Evolutionary conservation across 2,113 vertebrate species (phyloP), one percentile per base, ranked within the genome.

Genomic region (Xenopus laevis): DNA sequence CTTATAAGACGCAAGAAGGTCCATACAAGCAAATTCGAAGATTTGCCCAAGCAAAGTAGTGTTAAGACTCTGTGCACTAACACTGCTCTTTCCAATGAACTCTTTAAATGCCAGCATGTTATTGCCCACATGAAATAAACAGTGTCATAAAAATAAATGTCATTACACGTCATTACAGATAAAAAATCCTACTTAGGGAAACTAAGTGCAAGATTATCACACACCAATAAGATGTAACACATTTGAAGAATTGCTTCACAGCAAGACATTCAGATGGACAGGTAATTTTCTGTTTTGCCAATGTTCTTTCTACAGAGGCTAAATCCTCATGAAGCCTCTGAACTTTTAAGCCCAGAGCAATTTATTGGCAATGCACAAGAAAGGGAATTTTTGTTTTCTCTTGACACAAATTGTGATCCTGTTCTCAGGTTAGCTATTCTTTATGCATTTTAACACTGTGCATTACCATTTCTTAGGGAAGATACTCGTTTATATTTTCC

Each of bases 21-120:
- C 94, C 82, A 89, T 81, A 33, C 20, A 58, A 67, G 82, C 90
- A 87, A 93, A 94, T 67, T 86, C 83, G 16, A 92, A 91, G 16
- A 94, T 85, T 67, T 80, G 78, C 47, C 81, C 67, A 20, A 85
- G 80, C 0, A 78, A 47, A 17, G 2, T 4, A 0, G 81, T 70
- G 16, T 81, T 79, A 40, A 92, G 70, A 20, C 71, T 53, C 6
- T 79, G 78, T 15, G 71, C 82, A 68, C 82, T 82, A 68, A 83
- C 44, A 46, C 61, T 78, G 52, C 83, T 85, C 72, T 77, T 83
- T 74, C 87, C 88, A 65, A 83, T 84, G 81, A 93, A 83, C 11
- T 86, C 72, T 67, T 83, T 86, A 83, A 80, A 78, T 27, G 83
- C 83, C 72, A 83, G 68, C 33, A 79, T 77, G 72, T 89, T 87